These are phyloP conservation scores for Epistrophe eligans DNA, from an alignment of 2,888 invertebrate species.

Conservation along the genomic window DNA sequence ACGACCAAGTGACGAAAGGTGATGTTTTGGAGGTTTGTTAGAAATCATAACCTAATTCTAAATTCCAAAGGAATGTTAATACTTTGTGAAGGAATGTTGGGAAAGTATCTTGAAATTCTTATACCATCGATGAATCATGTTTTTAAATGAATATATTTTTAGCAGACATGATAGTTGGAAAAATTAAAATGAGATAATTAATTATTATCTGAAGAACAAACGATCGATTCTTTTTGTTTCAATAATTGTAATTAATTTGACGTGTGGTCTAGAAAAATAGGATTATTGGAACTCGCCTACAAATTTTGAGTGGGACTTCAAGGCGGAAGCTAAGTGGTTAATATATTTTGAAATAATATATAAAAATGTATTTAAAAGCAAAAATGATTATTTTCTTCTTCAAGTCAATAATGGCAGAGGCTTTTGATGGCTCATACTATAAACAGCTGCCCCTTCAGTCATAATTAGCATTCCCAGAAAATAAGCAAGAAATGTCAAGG, in stretches of 20 bases:
- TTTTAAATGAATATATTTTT: neutral
- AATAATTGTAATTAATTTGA: conserved; percentile 17
- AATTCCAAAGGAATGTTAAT: conserved; percentile 31
- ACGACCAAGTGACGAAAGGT: conserved; percentile 57
- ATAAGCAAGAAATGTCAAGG: too few species aligned
- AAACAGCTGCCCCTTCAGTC: neutral
- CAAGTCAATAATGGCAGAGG: neutral
- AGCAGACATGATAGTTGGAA: neutral
- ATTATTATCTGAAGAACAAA: neutral
- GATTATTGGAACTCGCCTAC: neutral
- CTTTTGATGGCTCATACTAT: neutral
- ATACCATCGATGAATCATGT: conserved; percentile 1
- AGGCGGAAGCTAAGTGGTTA: conserved; percentile 23
- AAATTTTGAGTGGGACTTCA: conserved; percentile 31
- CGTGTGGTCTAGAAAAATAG: conserved; percentile 31
- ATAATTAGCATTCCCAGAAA: neutral
- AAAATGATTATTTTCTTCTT: neutral
- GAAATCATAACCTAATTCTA: conserved; percentile 8
- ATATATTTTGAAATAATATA: conserved; percentile 3
- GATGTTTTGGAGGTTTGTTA: conserved; percentile 15
- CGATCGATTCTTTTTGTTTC: neutral
- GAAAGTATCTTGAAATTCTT: conserved; percentile 1
- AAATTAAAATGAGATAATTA: neutral
- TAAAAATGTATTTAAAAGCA: neutral
- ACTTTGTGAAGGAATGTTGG: neutral